phyloP scores from a whole-genome alignment of 2,888 invertebrate genomes.

The Nymphalis urticae region DNA sequence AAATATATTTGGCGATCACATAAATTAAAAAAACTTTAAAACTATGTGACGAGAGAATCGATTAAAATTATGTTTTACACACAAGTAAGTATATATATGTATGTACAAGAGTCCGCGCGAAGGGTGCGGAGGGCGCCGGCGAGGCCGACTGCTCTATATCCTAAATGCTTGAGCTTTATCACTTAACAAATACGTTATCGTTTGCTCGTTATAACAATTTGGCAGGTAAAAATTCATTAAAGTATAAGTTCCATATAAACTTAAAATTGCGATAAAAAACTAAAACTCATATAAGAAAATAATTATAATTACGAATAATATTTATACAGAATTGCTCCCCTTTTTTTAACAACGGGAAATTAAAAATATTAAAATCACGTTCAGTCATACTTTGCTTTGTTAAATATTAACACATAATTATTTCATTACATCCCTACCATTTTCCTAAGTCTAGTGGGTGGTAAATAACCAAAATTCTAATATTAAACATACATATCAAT shows the following conservation, averaged over 20 bases:
- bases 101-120: constrained; percentile 67
- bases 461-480: constrained; percentile 82
- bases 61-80: constrained; percentile 81
- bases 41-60: constrained; percentile 80
- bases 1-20: constrained; percentile 81
- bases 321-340: constrained; percentile 76
- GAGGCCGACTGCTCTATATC: constrained; percentile 48
- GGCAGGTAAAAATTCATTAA: constrained; percentile 77
- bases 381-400: constrained; percentile 79
- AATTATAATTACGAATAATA: constrained; percentile 79
- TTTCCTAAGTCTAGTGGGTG: constrained; percentile 81
- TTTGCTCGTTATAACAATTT: constrained; percentile 76
- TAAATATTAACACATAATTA: constrained; percentile 80
- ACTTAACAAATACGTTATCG: constrained; percentile 72
- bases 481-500: constrained; percentile 81
- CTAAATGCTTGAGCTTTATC: constrained; percentile 78
- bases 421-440: constrained; percentile 76
- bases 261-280: constrained; percentile 78
- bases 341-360: constrained; percentile 67
- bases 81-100: constrained; percentile 73
- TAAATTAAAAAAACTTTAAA: constrained; percentile 80
- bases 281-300: constrained; percentile 77
- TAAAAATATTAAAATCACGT: constrained; percentile 76
- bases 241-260: constrained; percentile 73
- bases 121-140: constrained; percentile 54